Conservation (phyloP, 2,113 vertebrate species). For the Erythrocercus mccallii region DNA sequence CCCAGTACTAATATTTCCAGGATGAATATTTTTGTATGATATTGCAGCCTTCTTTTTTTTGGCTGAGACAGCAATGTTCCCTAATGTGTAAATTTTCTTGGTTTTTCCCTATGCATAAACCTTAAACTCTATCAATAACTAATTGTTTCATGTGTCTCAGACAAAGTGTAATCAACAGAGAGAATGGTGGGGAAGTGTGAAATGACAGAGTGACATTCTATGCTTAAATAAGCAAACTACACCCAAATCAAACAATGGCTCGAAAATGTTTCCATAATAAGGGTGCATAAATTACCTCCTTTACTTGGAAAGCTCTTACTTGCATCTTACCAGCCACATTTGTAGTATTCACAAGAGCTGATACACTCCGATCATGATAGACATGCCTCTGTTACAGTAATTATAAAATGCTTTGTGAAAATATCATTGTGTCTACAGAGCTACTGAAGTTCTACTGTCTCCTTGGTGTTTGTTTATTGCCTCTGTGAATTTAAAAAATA, state of each 20-base stretch:
- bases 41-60: background rate
- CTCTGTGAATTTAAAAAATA: background rate
- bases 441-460: background rate
- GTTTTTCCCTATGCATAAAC: background rate
- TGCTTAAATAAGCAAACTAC: constrained; percentile 64
- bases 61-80: background rate
- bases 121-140: constrained; percentile 42
- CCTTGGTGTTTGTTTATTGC: constrained; percentile 13
- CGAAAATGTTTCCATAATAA: constrained; percentile 47
- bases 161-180: constrained; percentile 48
- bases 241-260: constrained; percentile 40
- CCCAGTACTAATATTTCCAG: background rate
- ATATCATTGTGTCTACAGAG: constrained; percentile 23
- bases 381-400: constrained; percentile 45
- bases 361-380: constrained; percentile 1
- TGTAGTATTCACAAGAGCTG: constrained; percentile 18
- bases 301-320: constrained; percentile 57
- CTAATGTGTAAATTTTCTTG: background rate
- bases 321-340: constrained; percentile 29
- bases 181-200: constrained; percentile 47
- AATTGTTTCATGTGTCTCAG: constrained; percentile 41
- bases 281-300: constrained; percentile 53
- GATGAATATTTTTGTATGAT: background rate
- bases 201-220: constrained; percentile 60
- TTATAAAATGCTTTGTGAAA: constrained; percentile 49